These are phyloP conservation scores for Erebia epiphron DNA, from an alignment of 2,888 invertebrate species.

Conservation along the genomic window DNA sequence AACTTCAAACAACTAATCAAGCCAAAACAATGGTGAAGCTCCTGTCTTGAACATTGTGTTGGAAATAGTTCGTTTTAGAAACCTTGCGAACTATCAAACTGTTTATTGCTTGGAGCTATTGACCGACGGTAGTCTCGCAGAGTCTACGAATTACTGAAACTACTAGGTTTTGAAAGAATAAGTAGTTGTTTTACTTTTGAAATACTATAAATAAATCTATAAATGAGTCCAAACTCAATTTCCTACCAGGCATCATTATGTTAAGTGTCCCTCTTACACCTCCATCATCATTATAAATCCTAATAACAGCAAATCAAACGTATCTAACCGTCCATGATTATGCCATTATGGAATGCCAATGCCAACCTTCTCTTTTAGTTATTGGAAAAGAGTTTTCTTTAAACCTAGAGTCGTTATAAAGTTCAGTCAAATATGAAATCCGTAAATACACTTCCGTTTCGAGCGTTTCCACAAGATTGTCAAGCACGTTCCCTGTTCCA, in stretches of 20 bases:
- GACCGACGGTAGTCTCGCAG: constrained; percentile 1
- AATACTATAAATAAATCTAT: too few species aligned
- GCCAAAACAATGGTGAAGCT: constrained; percentile 1
- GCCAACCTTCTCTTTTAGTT: background rate
- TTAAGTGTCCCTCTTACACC: too few species aligned
- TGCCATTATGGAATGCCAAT: too few species aligned
- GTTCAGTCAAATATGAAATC: constrained; percentile 16
- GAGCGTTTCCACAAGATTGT: constrained; percentile 24
- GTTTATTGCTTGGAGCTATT: constrained; percentile 11
- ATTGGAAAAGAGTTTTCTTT: background rate
- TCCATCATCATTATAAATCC: background rate
- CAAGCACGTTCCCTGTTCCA: constrained; percentile 18
- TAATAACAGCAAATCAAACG: too few species aligned
- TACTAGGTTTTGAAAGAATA: constrained; percentile 1
- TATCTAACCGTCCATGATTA: too few species aligned
- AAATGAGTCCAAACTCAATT: too few species aligned
- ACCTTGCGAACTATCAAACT: constrained; percentile 10
- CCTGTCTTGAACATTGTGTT: constrained; percentile 12
- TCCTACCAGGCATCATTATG: too few species aligned
- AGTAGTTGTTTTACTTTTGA: background rate
- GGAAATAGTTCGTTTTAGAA: constrained; percentile 12
- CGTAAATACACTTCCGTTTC: constrained; percentile 19
- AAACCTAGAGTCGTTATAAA: constrained; percentile 1
- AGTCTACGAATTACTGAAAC: background rate
- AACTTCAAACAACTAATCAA: constrained; percentile 7